Conservation (phyloP, 2,888 invertebrate species). For the Eristalis tenax region DNA sequence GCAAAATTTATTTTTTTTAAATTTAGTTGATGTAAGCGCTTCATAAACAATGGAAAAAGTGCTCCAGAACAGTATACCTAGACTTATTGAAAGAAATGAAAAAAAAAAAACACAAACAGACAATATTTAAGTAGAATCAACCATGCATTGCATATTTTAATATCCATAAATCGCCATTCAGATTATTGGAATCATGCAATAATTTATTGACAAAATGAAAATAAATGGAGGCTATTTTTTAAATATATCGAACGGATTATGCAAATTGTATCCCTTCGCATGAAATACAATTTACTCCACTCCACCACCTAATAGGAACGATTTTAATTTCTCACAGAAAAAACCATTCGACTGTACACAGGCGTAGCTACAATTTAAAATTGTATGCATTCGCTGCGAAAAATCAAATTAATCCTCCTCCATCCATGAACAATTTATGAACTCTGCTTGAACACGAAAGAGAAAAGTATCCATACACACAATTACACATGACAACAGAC, state of each 20-base stretch:
- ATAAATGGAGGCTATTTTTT: constrained; percentile 20
- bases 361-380: constrained; percentile 34
- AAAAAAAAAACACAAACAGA: constrained; percentile 19
- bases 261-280: constrained; percentile 56
- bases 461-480: constrained; percentile 11
- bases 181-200: constrained; percentile 50
- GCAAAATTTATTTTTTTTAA: too few species aligned
- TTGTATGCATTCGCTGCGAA: constrained; percentile 56
- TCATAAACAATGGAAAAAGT: too few species aligned
- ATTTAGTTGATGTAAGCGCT: too few species aligned
- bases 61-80: too few species aligned
- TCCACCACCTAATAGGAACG: constrained; percentile 13
- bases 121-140: neutral
- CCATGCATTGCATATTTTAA: neutral
- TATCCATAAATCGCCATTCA: constrained; percentile 18
- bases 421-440: constrained; percentile 64
- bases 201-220: constrained; percentile 56
- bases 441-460: constrained; percentile 40
- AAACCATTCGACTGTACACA: constrained; percentile 15
- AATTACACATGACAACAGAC: constrained; percentile 3
- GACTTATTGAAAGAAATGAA: constrained; percentile 4
- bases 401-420: constrained; percentile 67
- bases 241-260: constrained; percentile 51
- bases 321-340: constrained; percentile 13
- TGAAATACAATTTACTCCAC: constrained; percentile 51